Evolutionary conservation across 92 coral and sea anemone genomes (phyloP), one percentile per base, ranked within the genome.

Genomic region (Pocillopora grandis): DNA sequence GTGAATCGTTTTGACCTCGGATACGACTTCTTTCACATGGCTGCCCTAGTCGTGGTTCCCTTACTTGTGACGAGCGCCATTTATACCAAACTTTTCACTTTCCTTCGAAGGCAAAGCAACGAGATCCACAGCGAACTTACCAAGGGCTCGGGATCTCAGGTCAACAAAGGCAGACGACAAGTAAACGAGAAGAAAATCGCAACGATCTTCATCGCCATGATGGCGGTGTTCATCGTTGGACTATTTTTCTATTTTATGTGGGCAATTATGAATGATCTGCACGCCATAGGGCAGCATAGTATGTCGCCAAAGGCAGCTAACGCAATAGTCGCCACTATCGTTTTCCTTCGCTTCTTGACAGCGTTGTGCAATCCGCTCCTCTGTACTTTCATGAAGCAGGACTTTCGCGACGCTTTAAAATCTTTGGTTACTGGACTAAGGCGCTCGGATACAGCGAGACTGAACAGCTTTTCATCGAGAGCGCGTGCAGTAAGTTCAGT

Each of bases 301-400:
- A 66, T 91, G 11, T 82, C 92, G 13, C 70, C 62, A n/a, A 68
- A 79, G 1, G 71, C 80, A 33, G 72, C 75, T 62, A 62, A 90
- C 71, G 72, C 80, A 13, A 60, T 86, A 23, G 78, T 66, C 12
- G 76, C 65, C 1, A 78, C 79, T 31, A 84, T 85, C 20, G 71
- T 91, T 78, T 91, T 93, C 73, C 88, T 93, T 48, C 84, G 97
- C 2, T 93, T 85, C 72, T 85, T 89, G 62, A 88, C 94, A 15
- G 93, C 97, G 80, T 78, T 93, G 12, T 90, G 92, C 48, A 93
- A 93, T 61, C 97, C 97, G 0, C 27, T 93, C 9, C 66, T 93
- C 2, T 87, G 91, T 62, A 89, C 97, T 23, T 91, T 91, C 66
- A 88, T 88, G 79, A 93, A 93, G 71, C 91, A 86, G 58, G 97